Evolutionary conservation across 1,140 invertebrate species (phyloP).

Genomic region (Lucilia sericata): DNA sequence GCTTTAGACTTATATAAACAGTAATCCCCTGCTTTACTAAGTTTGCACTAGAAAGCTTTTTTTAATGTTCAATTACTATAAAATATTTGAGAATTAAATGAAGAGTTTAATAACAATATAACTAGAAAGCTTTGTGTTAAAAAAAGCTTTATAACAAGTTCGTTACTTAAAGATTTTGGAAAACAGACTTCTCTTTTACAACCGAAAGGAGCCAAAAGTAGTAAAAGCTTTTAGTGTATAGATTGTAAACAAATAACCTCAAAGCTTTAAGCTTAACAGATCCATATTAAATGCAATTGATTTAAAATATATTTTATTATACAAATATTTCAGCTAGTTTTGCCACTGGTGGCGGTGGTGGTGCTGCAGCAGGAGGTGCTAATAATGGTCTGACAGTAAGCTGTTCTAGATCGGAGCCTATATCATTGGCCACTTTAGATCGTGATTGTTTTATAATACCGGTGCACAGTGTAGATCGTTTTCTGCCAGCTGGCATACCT

Average conservation of each 20-base stretch:
- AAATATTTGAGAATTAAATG: too few relatives aligned
- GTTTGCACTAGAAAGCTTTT: too few relatives aligned
- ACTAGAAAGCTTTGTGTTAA: background rate
- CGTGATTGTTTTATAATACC: constrained; percentile 92
- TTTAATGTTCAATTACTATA: too few relatives aligned
- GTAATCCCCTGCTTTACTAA: too few relatives aligned
- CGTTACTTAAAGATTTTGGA: background rate
- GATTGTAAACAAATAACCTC: constrained; percentile 26
- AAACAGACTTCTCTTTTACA: background rate
- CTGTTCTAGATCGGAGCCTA: constrained; percentile 73
- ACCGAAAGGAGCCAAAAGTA: background rate
- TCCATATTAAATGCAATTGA: background rate
- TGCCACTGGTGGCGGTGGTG: constrained; percentile 60
- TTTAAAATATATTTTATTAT: background rate
- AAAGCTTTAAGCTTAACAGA: constrained; percentile 31
- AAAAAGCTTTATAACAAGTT: background rate
- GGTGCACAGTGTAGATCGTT: constrained; percentile 84
- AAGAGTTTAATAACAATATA: too few relatives aligned
- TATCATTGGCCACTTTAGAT: constrained; percentile 81
- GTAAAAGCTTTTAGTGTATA: constrained; percentile 3
- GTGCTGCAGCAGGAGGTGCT: constrained; percentile 46
- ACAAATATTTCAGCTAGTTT: background rate
- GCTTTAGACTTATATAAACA: background rate
- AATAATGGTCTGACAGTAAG: constrained; percentile 46
- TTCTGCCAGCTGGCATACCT: constrained; percentile 87